phyloP scores from a whole-genome alignment of 2,113 vertebrate species.

The Chroicocephalus ridibundus region DNA sequence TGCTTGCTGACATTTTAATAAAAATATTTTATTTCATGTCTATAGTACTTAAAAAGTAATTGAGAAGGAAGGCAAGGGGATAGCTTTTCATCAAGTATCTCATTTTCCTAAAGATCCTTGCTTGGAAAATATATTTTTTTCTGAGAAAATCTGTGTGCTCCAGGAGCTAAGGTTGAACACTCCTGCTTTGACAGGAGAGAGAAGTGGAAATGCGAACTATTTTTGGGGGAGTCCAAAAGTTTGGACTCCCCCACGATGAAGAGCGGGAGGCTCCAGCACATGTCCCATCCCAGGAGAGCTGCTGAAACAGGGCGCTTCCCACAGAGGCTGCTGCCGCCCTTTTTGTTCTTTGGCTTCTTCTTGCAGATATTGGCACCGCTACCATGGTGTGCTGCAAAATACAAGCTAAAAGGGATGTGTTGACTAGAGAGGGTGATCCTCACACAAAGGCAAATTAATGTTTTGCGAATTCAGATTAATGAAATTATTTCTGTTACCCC shows the following conservation, averaged over 20 bases:
- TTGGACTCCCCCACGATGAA: background rate
- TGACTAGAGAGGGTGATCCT: background rate
- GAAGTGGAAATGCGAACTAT: background rate
- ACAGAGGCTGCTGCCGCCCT: background rate
- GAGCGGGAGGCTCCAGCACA: background rate
- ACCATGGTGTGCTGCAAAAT: background rate
- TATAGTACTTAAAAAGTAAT: slow-evolving; percentile 9
- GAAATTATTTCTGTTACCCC: background rate
- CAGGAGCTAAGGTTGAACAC: background rate
- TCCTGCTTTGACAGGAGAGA: background rate
- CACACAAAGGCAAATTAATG: background rate
- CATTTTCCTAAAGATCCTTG: background rate
- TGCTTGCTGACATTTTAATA: slow-evolving; percentile 39
- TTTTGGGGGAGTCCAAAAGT: background rate
- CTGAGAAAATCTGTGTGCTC: background rate
- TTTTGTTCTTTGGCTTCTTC: background rate
- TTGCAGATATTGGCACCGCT: background rate
- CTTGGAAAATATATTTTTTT: background rate
- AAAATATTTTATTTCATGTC: slow-evolving; percentile 23
- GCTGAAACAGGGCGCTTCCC: background rate
- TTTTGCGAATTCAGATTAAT: background rate
- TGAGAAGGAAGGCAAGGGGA: background rate
- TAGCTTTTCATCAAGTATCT: slow-evolving; percentile 1
- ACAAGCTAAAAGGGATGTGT: background rate
- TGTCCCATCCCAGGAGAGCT: background rate